Evolutionary conservation across 1,140 invertebrate genomes (phyloP).

Genomic region (Drosophila pallidifrons): DNA sequence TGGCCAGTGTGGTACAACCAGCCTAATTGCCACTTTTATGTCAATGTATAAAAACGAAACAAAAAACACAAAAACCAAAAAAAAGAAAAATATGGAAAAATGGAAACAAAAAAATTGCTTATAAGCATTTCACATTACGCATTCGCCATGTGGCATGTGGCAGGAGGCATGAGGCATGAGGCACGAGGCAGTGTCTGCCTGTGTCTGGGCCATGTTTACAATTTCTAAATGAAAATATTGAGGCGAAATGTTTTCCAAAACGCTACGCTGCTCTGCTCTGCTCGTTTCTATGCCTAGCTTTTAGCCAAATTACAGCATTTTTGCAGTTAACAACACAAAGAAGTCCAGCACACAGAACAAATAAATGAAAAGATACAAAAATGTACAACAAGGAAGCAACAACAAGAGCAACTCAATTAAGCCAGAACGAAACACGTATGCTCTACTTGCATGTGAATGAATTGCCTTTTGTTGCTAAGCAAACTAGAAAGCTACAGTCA

Average conservation of each 20-base stretch:
- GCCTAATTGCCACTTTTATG: slow-evolving; percentile 77
- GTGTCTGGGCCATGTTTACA: slow-evolving; percentile 76
- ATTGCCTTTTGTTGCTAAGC: neutral
- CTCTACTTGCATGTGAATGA: neutral
- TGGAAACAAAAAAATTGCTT: slow-evolving; percentile 29
- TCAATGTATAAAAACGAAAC: slow-evolving; percentile 42
- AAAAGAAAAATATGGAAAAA: slow-evolving; percentile 17
- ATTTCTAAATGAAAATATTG: slow-evolving; percentile 62
- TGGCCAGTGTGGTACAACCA: slow-evolving; percentile 31
- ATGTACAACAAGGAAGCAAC: slow-evolving; percentile 4
- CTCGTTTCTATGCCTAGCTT: slow-evolving; percentile 68
- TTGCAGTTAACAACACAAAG: slow-evolving; percentile 50
- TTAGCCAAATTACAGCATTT: slow-evolving; percentile 74
- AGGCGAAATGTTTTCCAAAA: slow-evolving; percentile 66
- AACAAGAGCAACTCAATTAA: slow-evolving; percentile 15
- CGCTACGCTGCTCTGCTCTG: slow-evolving; percentile 54
- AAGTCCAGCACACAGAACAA: slow-evolving; percentile 34
- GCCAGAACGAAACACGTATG: slow-evolving; percentile 6
- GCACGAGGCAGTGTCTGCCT: neutral
- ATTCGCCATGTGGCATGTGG: slow-evolving; percentile 69
- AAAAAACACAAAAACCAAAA: slow-evolving; percentile 22
- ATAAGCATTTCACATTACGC: slow-evolving; percentile 67
- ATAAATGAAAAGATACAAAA: neutral
- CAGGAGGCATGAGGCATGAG: neutral
- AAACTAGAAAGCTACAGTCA: neutral